Evolutionary conservation across 2,113 vertebrate genomes (phyloP).

Genomic region (Euleptes europaea): DNA sequence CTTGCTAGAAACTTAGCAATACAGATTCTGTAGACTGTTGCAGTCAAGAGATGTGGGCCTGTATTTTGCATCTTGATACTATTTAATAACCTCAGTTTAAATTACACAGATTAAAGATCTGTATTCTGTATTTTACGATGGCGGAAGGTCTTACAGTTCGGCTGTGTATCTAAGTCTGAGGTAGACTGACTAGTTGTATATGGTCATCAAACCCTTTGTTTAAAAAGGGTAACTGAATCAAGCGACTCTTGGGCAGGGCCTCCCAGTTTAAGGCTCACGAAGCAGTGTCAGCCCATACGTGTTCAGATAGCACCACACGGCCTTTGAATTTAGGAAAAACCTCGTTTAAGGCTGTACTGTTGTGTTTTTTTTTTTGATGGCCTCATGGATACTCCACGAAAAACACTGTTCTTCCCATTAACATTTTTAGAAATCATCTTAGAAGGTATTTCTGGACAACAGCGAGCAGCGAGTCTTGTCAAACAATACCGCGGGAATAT

Average conservation of each 20-base stretch:
- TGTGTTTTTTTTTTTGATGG: neutral
- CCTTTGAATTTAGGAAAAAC: neutral
- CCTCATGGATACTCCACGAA: neutral
- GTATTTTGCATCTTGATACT: conserved; percentile 20
- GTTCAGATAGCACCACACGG: conserved; percentile 13
- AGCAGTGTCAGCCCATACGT: neutral
- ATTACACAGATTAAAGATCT: conserved; percentile 37
- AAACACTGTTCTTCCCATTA: neutral
- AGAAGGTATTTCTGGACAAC: neutral
- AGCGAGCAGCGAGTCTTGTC: neutral
- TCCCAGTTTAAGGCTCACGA: conserved; percentile 30
- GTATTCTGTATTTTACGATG: conserved; percentile 14
- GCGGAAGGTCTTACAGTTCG: conserved; percentile 38
- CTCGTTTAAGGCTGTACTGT: neutral
- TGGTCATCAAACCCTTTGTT: conserved; percentile 41
- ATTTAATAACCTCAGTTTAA: conserved; percentile 42
- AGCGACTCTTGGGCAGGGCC: conserved; percentile 29
- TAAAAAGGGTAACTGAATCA: conserved; percentile 24
- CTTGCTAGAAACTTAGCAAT: conserved; percentile 58
- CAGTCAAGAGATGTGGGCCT: conserved; percentile 38
- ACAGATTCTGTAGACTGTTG: conserved; percentile 33
- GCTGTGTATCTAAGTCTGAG: conserved; percentile 67
- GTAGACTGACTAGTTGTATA: conserved; percentile 69
- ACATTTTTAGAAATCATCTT: neutral
- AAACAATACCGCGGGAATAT: neutral